Evolutionary conservation across 2,113 vertebrate genomes (phyloP), one percentile per base, ranked within the genome.

Genomic region (Semnornis frantzii): DNA sequence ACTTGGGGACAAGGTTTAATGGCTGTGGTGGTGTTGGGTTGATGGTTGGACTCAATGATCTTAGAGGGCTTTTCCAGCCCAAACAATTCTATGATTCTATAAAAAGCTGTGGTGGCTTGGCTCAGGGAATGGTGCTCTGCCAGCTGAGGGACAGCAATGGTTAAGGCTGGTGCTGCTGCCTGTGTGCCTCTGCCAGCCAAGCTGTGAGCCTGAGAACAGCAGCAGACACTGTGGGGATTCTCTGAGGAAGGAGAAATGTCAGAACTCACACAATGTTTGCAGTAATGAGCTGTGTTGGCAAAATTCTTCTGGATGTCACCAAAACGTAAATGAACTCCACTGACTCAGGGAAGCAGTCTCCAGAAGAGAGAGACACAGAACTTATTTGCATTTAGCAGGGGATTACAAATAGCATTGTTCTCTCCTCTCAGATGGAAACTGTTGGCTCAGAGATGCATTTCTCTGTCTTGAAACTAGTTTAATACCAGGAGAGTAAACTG

Each of bases 201-300:
- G 33, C 20, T 3, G 0, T 12, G 21, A 44, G 74, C 68, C 77
- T 68, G 5, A 54, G 33, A 79, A 79, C n/a, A 71, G 33, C 75
- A 66, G 10, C 50, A 92, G 59, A 50, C 83, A 3, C 52, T 27
- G 82, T 39, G 52, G 73, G 90, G 73, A 87, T 91, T 81, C 73
- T 93, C 85, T 68, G 69, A n/a, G 62, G 58, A 16, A 44, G 25
- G 48, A n/a, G 64, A 81, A 90, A 86, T 96, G 94, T 94, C 96
- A 95, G 65, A 88, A 37, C 82, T 96, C 92, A 94, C 89, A 95
- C 76, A 84, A 65, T 90, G 73, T 95, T 97, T 95, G 90, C 80
- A 93, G 66, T 54, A 93, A 86, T 90, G 78, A 94, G 59, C 87
- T 75, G 62, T 83, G 87, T 90, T 95, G 90, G 93, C 90, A 92